Percentiles rank a stretch among this genome's conserved stretches.
Conservation (phyloP, 2,888 invertebrate genomes). For the Dryocosmus kuriphilus region DNA sequence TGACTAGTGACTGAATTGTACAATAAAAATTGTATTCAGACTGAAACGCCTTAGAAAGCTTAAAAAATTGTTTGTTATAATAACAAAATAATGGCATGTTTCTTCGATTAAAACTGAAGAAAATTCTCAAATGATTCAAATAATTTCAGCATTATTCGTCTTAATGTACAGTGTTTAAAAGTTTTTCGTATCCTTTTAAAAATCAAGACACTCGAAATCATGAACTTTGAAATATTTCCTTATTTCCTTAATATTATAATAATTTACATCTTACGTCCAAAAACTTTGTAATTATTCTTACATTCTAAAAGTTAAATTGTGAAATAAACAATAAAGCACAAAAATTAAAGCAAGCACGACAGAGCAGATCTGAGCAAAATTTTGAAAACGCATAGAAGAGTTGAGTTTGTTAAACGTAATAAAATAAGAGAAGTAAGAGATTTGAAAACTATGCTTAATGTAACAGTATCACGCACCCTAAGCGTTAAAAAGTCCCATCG, state of each 20-base stretch:
- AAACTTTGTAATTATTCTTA: background rate
- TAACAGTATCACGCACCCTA: constrained; percentile 38
- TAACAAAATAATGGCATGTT: too few relatives aligned
- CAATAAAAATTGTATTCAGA: too few relatives aligned
- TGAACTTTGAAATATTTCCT: too few relatives aligned
- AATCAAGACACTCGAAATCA: too few relatives aligned
- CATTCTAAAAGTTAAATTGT: constrained; percentile 25
- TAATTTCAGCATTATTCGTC: too few relatives aligned
- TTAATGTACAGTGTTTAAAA: too few relatives aligned
- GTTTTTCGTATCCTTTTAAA: too few relatives aligned
- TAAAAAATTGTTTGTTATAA: too few relatives aligned
- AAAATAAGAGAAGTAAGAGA: constrained; percentile 46
- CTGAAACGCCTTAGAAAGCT: too few relatives aligned
- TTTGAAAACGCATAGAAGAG: background rate
- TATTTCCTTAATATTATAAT: background rate
- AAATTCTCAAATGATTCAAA: too few relatives aligned
- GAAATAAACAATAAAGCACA: constrained; percentile 40
- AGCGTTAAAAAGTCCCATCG: background rate
- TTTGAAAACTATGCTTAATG: constrained; percentile 69
- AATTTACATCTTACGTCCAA: background rate
- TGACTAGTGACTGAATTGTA: too few relatives aligned
- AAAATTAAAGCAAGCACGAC: constrained; percentile 35
- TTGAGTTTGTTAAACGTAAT: constrained; percentile 10
- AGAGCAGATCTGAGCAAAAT: background rate
- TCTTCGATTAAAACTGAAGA: too few relatives aligned